Base-by-base conservation (phyloP, 2,113 vertebrate genomes). In the Mastomys coucha region DNA sequence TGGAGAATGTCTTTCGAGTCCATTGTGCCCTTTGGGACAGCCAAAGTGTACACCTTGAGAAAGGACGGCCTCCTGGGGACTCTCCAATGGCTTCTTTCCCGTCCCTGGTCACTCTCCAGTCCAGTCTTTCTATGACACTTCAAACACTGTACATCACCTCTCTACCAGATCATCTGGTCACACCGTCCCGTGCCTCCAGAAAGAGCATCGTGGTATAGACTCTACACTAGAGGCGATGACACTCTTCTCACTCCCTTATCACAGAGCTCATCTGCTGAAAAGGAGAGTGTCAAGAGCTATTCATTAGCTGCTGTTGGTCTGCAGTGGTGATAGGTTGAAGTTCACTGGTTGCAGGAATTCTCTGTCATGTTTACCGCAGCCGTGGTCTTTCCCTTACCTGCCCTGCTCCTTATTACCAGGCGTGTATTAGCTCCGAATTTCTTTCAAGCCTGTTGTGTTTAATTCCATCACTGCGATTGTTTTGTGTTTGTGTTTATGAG, bases 1-100 rank as follows among this genome's bases (percentile, higher is more conserved):
- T 98, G 94, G 93, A 93, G 92, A 69, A 36, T 98, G 58, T 98
- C 51, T 97, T 97, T 97, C 28, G 53, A 0, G 75, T 85, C 14
- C 7, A 5, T 31, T 24, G 10, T 77, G 9, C 4, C 33, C 2
- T 2, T 4, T 0, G 0, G 58, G 39, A 45, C 22, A 63, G 78
- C 84, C 39, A 2, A 4, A 13, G 6, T 2, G 1, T 3, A 1
- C 7, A 10, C 8, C 69, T 7, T 39, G 4, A 39, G 19, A 16
- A 5, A 26, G 36, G 24, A 2, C 1, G 51, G 16, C 33, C 6
- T 42, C 36, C 56, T 20, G 51, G 20, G 0, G 3, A 11, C 69
- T 8, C 69, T 60, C 6, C 0, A 4, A 0, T 2, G 1, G 70
- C 58, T 14, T 24, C 5, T 26, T 33, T n/a, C 14, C 82, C 51